phyloP scores from a whole-genome alignment of 1,140 invertebrate species.

The Cheumatopsyche charites region DNA sequence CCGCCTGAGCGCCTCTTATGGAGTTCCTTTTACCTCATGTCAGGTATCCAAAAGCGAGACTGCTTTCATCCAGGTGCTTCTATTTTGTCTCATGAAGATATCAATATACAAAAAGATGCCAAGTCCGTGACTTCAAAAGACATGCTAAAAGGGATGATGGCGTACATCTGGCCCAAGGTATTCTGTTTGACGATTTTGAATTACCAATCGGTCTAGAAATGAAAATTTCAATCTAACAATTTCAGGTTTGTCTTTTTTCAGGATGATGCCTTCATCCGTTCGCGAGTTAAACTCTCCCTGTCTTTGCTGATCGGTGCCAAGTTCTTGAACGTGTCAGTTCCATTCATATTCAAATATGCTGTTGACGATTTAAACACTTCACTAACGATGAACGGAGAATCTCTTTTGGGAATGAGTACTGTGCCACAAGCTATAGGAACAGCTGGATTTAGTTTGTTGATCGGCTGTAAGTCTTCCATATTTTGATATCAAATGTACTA shows the following conservation, averaged over 20 bases:
- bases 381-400: conserved; percentile 56
- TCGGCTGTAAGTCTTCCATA: conserved; percentile 83
- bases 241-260: conserved; percentile 52
- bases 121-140: conserved; percentile 73
- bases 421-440: conserved; percentile 76
- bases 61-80: conserved; percentile 91
- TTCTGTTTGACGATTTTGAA: not conserved
- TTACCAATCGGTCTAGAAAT: not conserved
- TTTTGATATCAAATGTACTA: conserved; percentile 39
- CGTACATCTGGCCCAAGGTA: conserved; percentile 95
- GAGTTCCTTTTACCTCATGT: conserved; percentile 53
- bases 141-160: conserved; percentile 87
- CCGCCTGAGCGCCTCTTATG: conserved; percentile 37
- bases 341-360: conserved; percentile 96
- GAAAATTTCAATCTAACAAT: conserved; percentile 24
- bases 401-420: conserved; percentile 69
- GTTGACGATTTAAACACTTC: conserved; percentile 87
- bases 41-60: conserved; percentile 71
- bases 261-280: conserved; percentile 79
- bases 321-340: conserved; percentile 90
- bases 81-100: conserved; percentile 69
- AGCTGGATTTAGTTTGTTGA: conserved; percentile 77
- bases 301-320: conserved; percentile 82
- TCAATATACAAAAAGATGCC: conserved; percentile 62
- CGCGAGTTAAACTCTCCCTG: conserved; percentile 85